These are phyloP conservation scores for Stegastes partitus DNA, from an alignment of 2,113 vertebrate genomes.

Conservation along the genomic window DNA sequence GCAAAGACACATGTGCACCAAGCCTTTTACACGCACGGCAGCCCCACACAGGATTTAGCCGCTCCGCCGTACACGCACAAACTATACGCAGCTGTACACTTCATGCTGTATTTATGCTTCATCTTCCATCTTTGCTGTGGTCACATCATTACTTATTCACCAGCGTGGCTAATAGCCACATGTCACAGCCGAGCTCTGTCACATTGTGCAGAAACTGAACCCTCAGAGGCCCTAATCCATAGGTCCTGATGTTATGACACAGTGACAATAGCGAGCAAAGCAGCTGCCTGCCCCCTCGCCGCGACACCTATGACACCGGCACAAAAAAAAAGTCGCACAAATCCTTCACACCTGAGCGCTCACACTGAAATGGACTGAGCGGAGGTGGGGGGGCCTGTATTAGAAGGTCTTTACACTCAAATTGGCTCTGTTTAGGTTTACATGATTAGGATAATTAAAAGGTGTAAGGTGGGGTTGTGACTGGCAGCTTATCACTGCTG, in stretches of 20 bases:
- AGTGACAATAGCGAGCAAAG: constrained; percentile 66
- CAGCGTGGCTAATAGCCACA: constrained; percentile 62
- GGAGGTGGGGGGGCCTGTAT: constrained; percentile 26
- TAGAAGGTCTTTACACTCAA: constrained; percentile 45
- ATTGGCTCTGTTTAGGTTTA: constrained; percentile 45
- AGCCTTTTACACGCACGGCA: neutral
- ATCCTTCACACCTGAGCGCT: constrained; percentile 73
- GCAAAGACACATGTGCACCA: neutral
- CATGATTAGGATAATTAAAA: constrained; percentile 53
- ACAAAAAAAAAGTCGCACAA: constrained; percentile 60
- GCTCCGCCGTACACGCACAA: neutral
- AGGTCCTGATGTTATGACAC: constrained; percentile 62
- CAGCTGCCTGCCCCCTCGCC: constrained; percentile 51
- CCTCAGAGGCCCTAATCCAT: constrained; percentile 69
- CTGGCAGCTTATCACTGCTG: constrained; percentile 37
- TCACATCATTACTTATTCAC: constrained; percentile 72
- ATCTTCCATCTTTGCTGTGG: constrained; percentile 18
- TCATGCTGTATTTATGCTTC: constrained; percentile 25
- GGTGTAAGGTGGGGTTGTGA: constrained; percentile 40
- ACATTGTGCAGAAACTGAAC: constrained; percentile 64
- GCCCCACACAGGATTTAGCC: neutral
- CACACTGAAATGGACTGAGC: constrained; percentile 48
- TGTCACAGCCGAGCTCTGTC: constrained; percentile 46
- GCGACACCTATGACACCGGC: constrained; percentile 61
- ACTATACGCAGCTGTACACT: neutral